These are phyloP conservation scores for Serrognathus titanus DNA, from an alignment of 2,888 invertebrate genomes.

Conservation along the genomic window DNA sequence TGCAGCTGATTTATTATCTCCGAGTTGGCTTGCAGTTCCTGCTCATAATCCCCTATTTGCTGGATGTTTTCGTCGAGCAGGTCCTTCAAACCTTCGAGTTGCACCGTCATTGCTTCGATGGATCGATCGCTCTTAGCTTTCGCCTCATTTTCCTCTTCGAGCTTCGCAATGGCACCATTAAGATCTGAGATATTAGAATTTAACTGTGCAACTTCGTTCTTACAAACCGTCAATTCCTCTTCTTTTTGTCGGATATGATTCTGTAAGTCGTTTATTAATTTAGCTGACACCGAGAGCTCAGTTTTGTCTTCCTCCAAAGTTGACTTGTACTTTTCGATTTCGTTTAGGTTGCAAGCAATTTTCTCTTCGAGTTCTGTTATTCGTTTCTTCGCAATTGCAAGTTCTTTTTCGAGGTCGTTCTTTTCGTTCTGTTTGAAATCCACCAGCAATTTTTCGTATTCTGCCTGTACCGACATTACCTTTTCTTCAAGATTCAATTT, in stretches of 20 bases:
- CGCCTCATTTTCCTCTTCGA: constrained; percentile 53
- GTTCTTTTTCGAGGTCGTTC: too few relatives aligned
- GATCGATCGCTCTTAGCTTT: constrained; percentile 48
- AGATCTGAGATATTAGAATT: constrained; percentile 53
- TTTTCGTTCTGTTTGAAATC: constrained; percentile 37
- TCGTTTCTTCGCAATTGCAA: constrained; percentile 28
- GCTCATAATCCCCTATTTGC: constrained; percentile 54
- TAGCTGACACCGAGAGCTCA: constrained; percentile 39
- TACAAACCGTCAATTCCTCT: constrained; percentile 23
- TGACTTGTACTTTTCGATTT: constrained; percentile 38
- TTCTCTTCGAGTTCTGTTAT: constrained; percentile 35
- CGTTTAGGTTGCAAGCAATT: constrained; percentile 32
- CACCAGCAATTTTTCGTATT: constrained; percentile 33
- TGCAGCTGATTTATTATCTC: constrained; percentile 58
- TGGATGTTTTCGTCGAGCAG: constrained; percentile 54
- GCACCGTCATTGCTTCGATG: constrained; percentile 51
- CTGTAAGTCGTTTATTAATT: constrained; percentile 36
- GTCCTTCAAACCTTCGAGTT: constrained; percentile 56
- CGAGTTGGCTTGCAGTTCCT: constrained; percentile 54
- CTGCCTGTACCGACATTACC: constrained; percentile 18
- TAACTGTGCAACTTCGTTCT: constrained; percentile 40
- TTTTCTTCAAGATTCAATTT: constrained; percentile 24
- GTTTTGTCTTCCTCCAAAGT: constrained; percentile 41
- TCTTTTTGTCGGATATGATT: constrained; percentile 35
- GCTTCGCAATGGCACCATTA: constrained; percentile 51